Evolutionary conservation across 2,797 vertebrate genomes (phyloP).

Genomic region (Psittacula echo): DNA sequence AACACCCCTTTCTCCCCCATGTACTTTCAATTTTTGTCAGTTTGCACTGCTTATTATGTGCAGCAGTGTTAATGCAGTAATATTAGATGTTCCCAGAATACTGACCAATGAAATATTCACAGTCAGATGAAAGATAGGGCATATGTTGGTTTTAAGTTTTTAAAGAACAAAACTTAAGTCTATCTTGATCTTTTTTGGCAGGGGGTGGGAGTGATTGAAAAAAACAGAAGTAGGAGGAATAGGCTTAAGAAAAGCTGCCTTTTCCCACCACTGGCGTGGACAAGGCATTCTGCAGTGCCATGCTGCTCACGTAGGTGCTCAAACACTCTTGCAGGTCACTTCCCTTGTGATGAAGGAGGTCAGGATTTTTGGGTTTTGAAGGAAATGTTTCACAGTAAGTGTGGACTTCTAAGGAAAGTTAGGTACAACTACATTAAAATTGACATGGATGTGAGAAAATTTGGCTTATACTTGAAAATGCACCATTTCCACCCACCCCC

Average conservation of each 20-base stretch:
- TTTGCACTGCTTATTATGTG: background rate
- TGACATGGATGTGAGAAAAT: background rate
- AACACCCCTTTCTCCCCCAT: background rate
- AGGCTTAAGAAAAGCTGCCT: background rate
- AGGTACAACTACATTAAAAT: background rate
- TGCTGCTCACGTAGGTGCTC: background rate
- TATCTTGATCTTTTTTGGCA: background rate
- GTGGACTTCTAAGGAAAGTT: background rate
- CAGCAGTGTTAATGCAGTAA: background rate
- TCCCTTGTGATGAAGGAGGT: background rate
- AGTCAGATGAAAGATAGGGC: background rate
- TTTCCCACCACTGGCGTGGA: background rate
- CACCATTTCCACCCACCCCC: accelerated
- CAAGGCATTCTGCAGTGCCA: background rate
- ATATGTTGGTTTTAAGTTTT: background rate
- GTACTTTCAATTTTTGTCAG: background rate
- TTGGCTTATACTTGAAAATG: background rate
- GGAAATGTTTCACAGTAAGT: background rate
- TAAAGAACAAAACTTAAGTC: background rate
- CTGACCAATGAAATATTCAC: background rate
- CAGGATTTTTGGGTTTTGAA: background rate
- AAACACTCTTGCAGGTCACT: background rate
- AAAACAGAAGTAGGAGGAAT: background rate
- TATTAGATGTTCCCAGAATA: background rate
- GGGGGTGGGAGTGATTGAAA: background rate